A percentile compares a stretch with the other conserved stretches of the same genome.
phyloP scores from a whole-genome alignment of 2,113 vertebrate genomes.

The Pterocles gutturalis region DNA sequence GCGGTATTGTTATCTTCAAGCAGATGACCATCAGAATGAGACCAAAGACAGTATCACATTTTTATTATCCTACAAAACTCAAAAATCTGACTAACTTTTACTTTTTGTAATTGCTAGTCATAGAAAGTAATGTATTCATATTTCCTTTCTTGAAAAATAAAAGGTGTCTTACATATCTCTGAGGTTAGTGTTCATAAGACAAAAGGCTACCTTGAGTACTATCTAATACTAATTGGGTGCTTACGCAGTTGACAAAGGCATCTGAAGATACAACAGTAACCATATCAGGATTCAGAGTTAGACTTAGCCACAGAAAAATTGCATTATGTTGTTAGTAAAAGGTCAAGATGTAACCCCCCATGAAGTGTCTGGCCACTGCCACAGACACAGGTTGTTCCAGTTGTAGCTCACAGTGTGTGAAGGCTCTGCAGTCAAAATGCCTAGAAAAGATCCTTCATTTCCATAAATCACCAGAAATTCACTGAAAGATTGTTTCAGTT shows the following conservation, averaged over 20 bases:
- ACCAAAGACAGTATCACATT: not conserved
- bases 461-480: not conserved
- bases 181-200: not conserved
- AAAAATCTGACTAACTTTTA: not conserved
- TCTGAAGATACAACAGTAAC: not conserved
- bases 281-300: not conserved
- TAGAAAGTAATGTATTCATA: not conserved
- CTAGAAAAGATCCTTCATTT: not conserved
- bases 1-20: not conserved
- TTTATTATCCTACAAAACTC: not conserved
- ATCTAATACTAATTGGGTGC: not conserved
- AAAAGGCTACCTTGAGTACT: not conserved
- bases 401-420: not conserved
- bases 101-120: not conserved
- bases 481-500: not conserved
- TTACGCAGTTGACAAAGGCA: not conserved
- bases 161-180: not conserved
- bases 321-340: not conserved
- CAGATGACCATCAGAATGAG: not conserved
- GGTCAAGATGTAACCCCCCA: not conserved
- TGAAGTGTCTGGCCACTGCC: not conserved
- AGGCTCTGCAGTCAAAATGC: not conserved
- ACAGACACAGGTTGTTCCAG: not conserved
- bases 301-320: not conserved
- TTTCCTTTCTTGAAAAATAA: not conserved